Base-by-base conservation (phyloP, 2,797 vertebrate genomes). In the Scolopax rusticola region DNA sequence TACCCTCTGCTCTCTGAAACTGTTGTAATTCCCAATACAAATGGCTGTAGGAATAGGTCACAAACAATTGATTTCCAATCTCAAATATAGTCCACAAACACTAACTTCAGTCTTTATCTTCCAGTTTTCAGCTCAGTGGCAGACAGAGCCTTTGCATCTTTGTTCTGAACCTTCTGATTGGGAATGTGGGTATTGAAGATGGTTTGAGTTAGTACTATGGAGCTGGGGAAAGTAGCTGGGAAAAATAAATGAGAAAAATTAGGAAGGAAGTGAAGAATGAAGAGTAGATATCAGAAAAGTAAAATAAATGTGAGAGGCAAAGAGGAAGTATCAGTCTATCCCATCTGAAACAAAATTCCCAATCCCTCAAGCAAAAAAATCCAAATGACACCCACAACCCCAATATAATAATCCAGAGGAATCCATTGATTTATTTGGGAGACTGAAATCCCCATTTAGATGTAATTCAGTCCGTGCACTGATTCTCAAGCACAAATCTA, bases 331-430 rank as follows among this genome's bases (percentile, higher is more conserved):
- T 63, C 28, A 47, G 7, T 79, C 13, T 23, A 38, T 53, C 24
- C 15, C 6, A 32, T 28, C 16, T 54, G 30, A 51, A 25, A 41
- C n/a, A 7, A 61, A 54, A 64, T 32, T 24, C 13, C n/a, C 2
- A 41, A n/a, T 17, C 12, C 8, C 1, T 2, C 51, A 51, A n/a
- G 6, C 5, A 63, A 51, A 61, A 60, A n/a, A 17, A 11, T 27
- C 5, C 9, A 69, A n/a, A 54, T 1, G 4, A n/a, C 27, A 21
- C 13, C 5, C 12, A 6, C 25, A 14, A 5, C 10, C 5, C 7
- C 9, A 41, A 1, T 50, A 48, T 25, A 92, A 59, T 47, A 87
- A 87, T 68, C 41, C 19, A 81, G 28, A n/a, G 11, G 6, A 77
- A 85, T 87, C 5, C 30, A 70, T 13, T 47, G 19, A 33, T 43